Conservation (phyloP, 2,797 vertebrate genomes). For the Esox masquinongy region DNA sequence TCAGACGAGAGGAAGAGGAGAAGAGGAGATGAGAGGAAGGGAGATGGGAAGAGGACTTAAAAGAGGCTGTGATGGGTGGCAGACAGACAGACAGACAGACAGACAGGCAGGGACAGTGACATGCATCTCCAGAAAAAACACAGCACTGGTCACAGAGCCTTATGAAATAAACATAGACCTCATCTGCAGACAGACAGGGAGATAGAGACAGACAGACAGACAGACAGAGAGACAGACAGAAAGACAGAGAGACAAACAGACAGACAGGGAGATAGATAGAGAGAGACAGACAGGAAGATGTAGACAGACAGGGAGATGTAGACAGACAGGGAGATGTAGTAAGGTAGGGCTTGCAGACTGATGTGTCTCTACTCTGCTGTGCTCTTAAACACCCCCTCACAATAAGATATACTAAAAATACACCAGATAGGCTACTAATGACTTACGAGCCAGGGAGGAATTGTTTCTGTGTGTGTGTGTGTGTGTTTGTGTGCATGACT, state of each 20-base stretch:
- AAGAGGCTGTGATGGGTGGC: conserved; percentile 61
- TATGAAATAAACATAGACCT: conserved; percentile 78
- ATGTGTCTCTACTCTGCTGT: conserved; percentile 41
- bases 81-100: conserved; percentile 54
- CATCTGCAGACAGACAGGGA: conserved; percentile 66
- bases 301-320: conserved; percentile 27
- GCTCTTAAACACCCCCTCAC: conserved; percentile 59
- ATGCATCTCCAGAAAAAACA: conserved; percentile 70
- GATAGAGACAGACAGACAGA: background rate
- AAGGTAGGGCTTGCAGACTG: conserved; percentile 7
- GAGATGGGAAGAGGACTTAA: conserved; percentile 38
- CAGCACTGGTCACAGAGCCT: conserved; percentile 55
- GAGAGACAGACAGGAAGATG: conserved; percentile 21
- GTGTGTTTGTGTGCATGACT: background rate
- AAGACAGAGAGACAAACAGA: background rate
- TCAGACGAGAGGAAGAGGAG: conserved; percentile 4
- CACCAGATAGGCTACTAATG: conserved; percentile 54
- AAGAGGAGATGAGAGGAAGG: background rate
- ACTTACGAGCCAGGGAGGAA: conserved; percentile 42
- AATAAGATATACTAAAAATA: conserved; percentile 58
- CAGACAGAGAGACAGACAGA: background rate
- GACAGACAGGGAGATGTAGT: background rate
- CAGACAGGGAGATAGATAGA: background rate
- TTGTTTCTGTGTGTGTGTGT: background rate
- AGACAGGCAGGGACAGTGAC: conserved; percentile 55